These are phyloP conservation scores for Sebastes taczanowskii DNA, from an alignment of 2,797 vertebrate species.

Conservation along the genomic window DNA sequence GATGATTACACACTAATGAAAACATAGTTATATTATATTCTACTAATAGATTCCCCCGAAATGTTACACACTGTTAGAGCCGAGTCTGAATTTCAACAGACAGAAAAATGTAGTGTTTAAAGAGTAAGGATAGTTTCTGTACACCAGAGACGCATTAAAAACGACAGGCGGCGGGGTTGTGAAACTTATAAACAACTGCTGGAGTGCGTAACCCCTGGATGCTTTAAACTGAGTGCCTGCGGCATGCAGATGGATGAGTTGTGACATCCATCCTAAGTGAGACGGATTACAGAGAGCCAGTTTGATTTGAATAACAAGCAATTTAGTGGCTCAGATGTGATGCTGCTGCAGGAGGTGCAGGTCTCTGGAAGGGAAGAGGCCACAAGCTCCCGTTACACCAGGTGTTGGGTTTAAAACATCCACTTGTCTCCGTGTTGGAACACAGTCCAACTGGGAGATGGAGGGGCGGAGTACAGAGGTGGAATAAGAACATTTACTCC, in stretches of 20 bases:
- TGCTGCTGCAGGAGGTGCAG: slow-evolving; percentile 19
- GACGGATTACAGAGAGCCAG: slow-evolving; percentile 64
- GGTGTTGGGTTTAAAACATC: slow-evolving; percentile 25
- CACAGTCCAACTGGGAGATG: background rate
- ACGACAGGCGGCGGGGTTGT: background rate
- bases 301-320: slow-evolving; percentile 66
- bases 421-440: background rate
- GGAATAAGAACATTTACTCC: too few relatives aligned
- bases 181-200: slow-evolving; percentile 43
- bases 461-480: too few relatives aligned
- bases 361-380: slow-evolving; percentile 6
- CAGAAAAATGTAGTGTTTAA: background rate
- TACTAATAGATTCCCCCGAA: too few relatives aligned
- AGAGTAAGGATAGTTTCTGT: background rate
- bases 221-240: slow-evolving; percentile 45
- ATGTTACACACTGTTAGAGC: background rate
- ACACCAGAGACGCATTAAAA: slow-evolving; percentile 25
- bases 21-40: too few relatives aligned
- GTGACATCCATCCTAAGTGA: slow-evolving; percentile 68
- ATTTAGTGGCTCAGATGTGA: slow-evolving; percentile 36
- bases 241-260: slow-evolving; percentile 31
- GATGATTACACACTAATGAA: too few relatives aligned
- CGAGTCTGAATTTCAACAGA: background rate
- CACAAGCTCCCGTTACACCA: slow-evolving; percentile 14
- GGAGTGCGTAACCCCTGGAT: slow-evolving; percentile 26